These are phyloP conservation scores for Silvanus unidentatus DNA, from an alignment of 2,888 invertebrate genomes.

Conservation along the genomic window DNA sequence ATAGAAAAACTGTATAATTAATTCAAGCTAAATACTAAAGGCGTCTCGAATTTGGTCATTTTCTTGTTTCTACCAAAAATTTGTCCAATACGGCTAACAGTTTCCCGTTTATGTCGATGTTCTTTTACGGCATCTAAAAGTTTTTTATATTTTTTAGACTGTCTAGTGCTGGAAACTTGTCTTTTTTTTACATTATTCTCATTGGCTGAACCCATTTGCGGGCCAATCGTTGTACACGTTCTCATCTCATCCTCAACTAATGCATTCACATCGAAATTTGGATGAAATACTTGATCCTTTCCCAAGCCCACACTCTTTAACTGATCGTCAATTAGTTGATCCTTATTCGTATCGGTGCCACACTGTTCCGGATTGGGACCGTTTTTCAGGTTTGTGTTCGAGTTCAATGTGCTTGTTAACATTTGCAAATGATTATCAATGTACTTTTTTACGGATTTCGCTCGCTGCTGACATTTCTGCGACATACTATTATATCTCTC, in stretches of 20 bases:
- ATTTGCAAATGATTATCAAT: constrained; percentile 37
- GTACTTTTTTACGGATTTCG: constrained; percentile 39
- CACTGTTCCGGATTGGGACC: background rate
- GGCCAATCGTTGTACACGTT: too few relatives aligned
- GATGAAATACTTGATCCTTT: constrained; percentile 23
- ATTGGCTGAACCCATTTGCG: too few relatives aligned
- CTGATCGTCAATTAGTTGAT: constrained; percentile 26
- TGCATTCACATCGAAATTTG: constrained; percentile 27
- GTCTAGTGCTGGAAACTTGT: constrained; percentile 4
- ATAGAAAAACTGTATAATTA: constrained; percentile 10
- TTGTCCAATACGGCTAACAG: constrained; percentile 30
- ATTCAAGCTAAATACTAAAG: constrained; percentile 33
- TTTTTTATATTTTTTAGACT: constrained; percentile 32
- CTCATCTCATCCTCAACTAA: constrained; percentile 19
- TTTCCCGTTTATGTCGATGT: constrained; percentile 31
- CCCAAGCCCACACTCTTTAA: constrained; percentile 32
- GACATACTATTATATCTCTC: constrained; percentile 36
- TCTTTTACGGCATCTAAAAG: constrained; percentile 31
- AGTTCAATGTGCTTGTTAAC: constrained; percentile 13
- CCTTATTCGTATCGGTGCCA: constrained; percentile 2
- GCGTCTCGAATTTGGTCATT: constrained; percentile 34
- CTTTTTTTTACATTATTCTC: background rate
- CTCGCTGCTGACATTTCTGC: constrained; percentile 33
- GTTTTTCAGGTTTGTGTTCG: background rate
- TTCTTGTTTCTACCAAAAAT: constrained; percentile 29